phyloP scores from a whole-genome alignment of 2,888 invertebrate genomes.

The Adelphocoris suturalis region DNA sequence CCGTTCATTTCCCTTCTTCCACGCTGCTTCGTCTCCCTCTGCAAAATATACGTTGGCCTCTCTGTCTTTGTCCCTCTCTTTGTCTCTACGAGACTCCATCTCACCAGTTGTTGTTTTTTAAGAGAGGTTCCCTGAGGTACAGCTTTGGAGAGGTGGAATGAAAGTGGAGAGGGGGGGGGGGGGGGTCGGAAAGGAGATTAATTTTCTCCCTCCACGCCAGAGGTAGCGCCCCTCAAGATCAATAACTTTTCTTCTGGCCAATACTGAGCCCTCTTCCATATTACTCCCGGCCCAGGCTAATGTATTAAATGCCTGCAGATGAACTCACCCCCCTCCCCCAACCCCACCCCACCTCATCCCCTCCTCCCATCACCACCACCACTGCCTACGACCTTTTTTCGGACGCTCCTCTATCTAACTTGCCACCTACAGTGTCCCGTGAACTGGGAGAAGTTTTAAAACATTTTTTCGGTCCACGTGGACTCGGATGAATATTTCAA shows the following conservation, averaged over 20 bases:
- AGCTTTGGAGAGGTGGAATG: not conserved
- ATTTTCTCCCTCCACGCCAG: conserved; percentile 65
- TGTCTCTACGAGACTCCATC: not conserved
- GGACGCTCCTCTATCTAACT: not conserved
- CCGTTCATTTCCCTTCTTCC: conserved; percentile 29
- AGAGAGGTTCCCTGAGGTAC: conserved; percentile 29
- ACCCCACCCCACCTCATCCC: not conserved
- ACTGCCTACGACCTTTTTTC: not conserved
- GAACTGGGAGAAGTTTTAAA: not conserved
- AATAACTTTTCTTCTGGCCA: conserved; percentile 71
- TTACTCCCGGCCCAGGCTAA: not conserved
- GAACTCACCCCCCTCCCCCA: conserved; percentile 6
- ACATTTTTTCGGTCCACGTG: not conserved
- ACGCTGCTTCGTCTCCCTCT: not conserved
- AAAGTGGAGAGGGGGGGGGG: conserved; percentile 24
- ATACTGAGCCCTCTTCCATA: conserved; percentile 46
- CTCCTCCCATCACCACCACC: not conserved
- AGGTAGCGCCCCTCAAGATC: conserved; percentile 62
- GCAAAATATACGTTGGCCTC: not conserved
- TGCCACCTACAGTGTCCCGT: not conserved
- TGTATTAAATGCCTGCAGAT: conserved; percentile 58
- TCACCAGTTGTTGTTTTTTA: conserved; percentile 31
- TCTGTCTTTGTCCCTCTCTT: not conserved
- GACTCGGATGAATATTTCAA: not conserved
- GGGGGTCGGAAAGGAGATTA: conserved; percentile 60